Evolutionary conservation across 2,113 vertebrate genomes (phyloP), one percentile per base, ranked within the genome.

Genomic region (Telmatochromis sp.): DNA sequence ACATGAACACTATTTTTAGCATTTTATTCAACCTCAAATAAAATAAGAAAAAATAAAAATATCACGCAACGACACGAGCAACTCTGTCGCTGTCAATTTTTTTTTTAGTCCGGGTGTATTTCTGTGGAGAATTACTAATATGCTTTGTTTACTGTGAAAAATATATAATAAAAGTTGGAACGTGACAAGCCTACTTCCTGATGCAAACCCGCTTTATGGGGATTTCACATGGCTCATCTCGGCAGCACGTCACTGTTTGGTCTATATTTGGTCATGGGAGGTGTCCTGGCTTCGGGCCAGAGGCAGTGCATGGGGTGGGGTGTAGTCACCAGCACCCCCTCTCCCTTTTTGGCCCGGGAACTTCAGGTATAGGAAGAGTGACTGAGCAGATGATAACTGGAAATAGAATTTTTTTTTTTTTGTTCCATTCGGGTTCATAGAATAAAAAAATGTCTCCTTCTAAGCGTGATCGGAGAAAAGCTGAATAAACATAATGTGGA

Each of bases 201-300:
- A 91, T 91, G 88, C 85, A 57, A 89, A 92, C 91, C 91, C 90
- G 90, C 93, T 93, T 93, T 93, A 91, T 91, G 92, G 95, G 94
- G 92, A 93, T 93, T 95, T 96, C 95, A 95, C 96, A 93, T 94
- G 95, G 95, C 94, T 93, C 88, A 90, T 92, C 92, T 87, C 58
- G 12, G 88, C 86, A 88, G 92, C 87, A 94, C 94, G 94, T 96
- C 93, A 96, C 94, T 90, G 80, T 90, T 93, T 93, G 89, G 91
- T 93, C 95, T 96, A 96, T 96, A 96, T 96, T 96, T 95, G 95
- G 94, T 89, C 58, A 92, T 93, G 96, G 95, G 96, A 95, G 96
- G 95, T 60, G 95, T 89, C 91, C 88, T 90, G 90, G 91, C 83
- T 42, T 21, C 1, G 26, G 73, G 92, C 89, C 94, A 93, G 42